These are phyloP conservation scores for Sinella curviseta DNA, from an alignment of 1,140 invertebrate species.

Conservation along the genomic window DNA sequence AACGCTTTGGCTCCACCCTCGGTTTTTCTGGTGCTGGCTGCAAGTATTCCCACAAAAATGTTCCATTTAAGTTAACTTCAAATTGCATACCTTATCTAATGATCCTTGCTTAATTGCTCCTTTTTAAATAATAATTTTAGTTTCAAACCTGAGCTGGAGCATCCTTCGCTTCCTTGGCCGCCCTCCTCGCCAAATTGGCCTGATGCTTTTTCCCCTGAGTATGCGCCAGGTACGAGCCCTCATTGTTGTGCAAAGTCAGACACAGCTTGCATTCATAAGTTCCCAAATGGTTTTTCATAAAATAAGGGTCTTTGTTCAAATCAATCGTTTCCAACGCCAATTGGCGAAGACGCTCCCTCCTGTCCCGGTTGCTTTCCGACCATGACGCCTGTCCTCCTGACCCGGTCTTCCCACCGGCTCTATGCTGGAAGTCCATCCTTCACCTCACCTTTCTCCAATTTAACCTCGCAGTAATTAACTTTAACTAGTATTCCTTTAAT, in stretches of 20 bases:
- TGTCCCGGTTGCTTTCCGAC: conserved; percentile 95
- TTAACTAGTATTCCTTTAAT: too few relatives aligned
- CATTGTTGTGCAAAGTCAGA: conserved; percentile 98
- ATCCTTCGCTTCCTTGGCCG: conserved; percentile 98
- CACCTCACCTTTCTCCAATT: background rate
- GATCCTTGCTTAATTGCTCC: background rate
- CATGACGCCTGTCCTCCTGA: conserved; percentile 97
- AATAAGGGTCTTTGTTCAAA: conserved; percentile 97
- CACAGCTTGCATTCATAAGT: conserved; percentile 99
- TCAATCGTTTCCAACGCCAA: conserved; percentile 98
- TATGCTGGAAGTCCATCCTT: conserved; percentile 93
- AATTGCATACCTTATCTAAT: background rate
- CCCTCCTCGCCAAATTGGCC: conserved; percentile 93
- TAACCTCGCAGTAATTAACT: too few relatives aligned
- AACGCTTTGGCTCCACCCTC: conserved; percentile 95
- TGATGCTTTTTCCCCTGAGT: conserved; percentile 99
- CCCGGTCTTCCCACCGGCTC: conserved; percentile 97
- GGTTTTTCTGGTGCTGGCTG: conserved; percentile 89
- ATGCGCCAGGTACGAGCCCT: conserved; percentile 98
- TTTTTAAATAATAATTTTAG: background rate
- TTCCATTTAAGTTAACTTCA: too few relatives aligned
- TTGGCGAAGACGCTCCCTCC: conserved; percentile 91
- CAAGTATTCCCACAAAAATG: conserved; percentile 48
- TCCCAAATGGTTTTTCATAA: conserved; percentile 98
- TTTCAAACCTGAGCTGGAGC: conserved; percentile 69